Evolutionary conservation across 2,888 invertebrate genomes (phyloP), one percentile per base, ranked within the genome.

Genomic region (Gnatocerus cornutus): DNA sequence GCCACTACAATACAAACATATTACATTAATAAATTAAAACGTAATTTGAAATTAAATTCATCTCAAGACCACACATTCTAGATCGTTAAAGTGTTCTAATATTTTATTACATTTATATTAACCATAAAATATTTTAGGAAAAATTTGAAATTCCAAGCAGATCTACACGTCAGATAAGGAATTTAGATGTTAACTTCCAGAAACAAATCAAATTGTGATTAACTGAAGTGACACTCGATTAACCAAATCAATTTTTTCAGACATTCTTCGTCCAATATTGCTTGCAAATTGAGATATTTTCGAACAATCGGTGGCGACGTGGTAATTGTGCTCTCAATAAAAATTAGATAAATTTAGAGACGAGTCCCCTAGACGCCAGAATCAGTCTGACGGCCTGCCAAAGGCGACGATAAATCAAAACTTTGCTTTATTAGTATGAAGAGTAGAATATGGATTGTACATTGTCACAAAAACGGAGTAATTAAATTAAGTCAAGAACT

Each of bases 201-300:
- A 46, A 3, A 46, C 10, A 46, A 46, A 14, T 46, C 16, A 8
- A 16, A 46, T 46, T 7, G 16, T 14, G 21, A 46, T 46, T 13
- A 46, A 12, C 7, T 43, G 7, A 43, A 12, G 46, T 46, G 16
- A 12, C 46, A 46, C 46, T 8, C 46, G 12, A 14, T 46, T 46
- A 46, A 46, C 16, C 46, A 46, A 46, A 46, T 46, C 16, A 46
- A 16, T 46, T 46, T 46, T 46, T 46, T 46, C 16, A 3, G 21
- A n/a, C 46, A 46, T 46, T 46, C 46, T 16, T 46, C 21, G 12
- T 9, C 43, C 2, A 6, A 43, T 16, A 3, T 7, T 1, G 29
- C 27, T 50, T 50, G 48, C 48, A 29, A 46, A 46, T 50, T 21
- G n/a, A 10, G 16, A 27, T 21, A 50, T 46, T 37, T 46, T 12